A percentile compares a stretch with the other conserved stretches of the same genome.
Evolutionary conservation across 2,113 vertebrate species (phyloP).

Genomic region (Meriones unguiculatus): DNA sequence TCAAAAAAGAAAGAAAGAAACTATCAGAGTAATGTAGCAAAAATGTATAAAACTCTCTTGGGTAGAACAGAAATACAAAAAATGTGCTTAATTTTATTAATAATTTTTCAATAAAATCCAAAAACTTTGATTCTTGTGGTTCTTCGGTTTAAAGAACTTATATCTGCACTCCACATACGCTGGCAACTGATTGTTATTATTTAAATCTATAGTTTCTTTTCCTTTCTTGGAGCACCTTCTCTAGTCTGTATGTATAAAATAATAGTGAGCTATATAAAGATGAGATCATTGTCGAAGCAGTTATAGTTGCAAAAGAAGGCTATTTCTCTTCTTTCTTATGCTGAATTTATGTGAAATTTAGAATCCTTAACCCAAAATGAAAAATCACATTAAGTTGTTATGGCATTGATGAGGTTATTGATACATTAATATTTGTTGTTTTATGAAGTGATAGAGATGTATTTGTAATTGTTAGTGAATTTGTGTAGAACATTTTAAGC

Average conservation of each 20-base stretch:
- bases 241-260: neutral
- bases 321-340: neutral
- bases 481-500: neutral
- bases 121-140: neutral
- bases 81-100: neutral
- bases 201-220: neutral
- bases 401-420: neutral
- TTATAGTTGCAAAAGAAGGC: neutral
- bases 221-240: neutral
- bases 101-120: neutral
- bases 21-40: neutral
- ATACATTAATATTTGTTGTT: neutral
- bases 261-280: neutral
- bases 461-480: neutral
- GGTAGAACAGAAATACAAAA: neutral
- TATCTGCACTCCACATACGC: neutral
- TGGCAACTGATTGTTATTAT: neutral
- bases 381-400: neutral
- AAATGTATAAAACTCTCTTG: slow-evolving; percentile 1
- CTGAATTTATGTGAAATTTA: neutral
- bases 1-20: neutral
- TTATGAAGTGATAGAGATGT: neutral
- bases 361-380: neutral
- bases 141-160: too few species aligned
- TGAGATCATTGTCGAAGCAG: neutral